A percentile compares a stretch with the other conserved stretches of the same genome.
Evolutionary conservation across 92 coral and sea anemone species (phyloP).

Genomic region (Palythoa caribaeorum): DNA sequence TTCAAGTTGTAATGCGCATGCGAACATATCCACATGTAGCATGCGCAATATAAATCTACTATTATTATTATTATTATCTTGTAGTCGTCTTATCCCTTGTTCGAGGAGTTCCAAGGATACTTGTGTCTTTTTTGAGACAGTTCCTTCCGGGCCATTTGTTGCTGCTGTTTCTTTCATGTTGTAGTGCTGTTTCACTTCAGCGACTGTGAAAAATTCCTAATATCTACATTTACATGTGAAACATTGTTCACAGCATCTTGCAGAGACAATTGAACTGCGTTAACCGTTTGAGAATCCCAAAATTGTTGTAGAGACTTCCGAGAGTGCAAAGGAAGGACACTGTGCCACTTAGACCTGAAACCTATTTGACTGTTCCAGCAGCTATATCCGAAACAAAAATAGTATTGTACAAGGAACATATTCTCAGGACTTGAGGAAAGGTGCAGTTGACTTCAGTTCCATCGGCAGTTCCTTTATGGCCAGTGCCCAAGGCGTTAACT

Average conservation of each 20-base stretch:
- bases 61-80: no score
- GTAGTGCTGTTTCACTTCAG: neutral
- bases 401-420: constrained; percentile 46
- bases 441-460: constrained; percentile 49
- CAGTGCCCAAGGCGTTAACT: constrained; percentile 42
- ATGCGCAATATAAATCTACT: no score
- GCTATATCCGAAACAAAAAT: constrained; percentile 46
- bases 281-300: constrained; percentile 17
- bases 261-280: constrained; percentile 5
- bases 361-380: constrained; percentile 50
- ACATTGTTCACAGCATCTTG: constrained; percentile 38
- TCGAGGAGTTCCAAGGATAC: no score
- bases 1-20: no score
- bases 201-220: constrained; percentile 18
- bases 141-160: constrained; percentile 63
- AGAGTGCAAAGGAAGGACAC: constrained; percentile 42
- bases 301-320: constrained; percentile 40
- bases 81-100: no score
- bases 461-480: constrained; percentile 38
- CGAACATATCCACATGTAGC: no score
- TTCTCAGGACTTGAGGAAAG: constrained; percentile 49
- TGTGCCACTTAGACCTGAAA: constrained; percentile 42
- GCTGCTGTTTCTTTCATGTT: constrained; percentile 39
- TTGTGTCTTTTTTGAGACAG: no score
- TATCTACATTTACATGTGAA: constrained; percentile 16